Percentiles rank a stretch among this genome's conserved stretches.
Evolutionary conservation across 2,797 vertebrate species (phyloP).

Genomic region (Glossophaga mutica): DNA sequence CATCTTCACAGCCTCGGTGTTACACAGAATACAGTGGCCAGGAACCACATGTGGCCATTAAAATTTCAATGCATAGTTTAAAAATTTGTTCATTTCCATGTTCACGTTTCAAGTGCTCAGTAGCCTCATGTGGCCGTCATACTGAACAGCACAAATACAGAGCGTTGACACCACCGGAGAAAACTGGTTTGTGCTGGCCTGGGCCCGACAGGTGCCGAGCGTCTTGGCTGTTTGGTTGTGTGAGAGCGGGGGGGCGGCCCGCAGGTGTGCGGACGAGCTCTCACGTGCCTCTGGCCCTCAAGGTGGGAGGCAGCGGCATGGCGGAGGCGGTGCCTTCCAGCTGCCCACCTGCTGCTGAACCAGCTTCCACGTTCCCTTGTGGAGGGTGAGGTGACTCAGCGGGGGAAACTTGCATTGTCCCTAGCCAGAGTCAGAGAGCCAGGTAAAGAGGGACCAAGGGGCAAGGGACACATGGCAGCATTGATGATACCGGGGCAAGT

Average conservation of each 20-base stretch:
- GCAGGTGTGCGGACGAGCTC: background rate
- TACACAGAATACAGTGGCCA: background rate
- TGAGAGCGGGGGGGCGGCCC: background rate
- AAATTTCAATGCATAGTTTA: background rate
- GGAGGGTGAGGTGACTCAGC: background rate
- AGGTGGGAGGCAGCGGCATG: background rate
- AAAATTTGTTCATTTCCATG: background rate
- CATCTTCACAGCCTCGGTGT: background rate
- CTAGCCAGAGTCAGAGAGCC: background rate
- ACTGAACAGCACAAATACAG: background rate
- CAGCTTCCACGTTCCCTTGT: background rate
- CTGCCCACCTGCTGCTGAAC: background rate
- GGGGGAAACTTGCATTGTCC: background rate
- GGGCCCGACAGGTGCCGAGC: background rate
- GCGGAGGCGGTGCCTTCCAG: background rate
- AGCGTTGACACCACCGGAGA: background rate
- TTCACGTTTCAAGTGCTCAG: background rate
- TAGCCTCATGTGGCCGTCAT: background rate
- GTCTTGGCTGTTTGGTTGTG: background rate
- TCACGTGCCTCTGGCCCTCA: background rate
- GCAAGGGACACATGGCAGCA: background rate
- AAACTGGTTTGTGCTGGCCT: background rate
- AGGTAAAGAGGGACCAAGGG: background rate
- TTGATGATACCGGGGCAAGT: background rate
- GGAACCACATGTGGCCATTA: background rate